Conservation (phyloP, 2,113 vertebrate genomes). For the Leptodactylus fuscus region DNA sequence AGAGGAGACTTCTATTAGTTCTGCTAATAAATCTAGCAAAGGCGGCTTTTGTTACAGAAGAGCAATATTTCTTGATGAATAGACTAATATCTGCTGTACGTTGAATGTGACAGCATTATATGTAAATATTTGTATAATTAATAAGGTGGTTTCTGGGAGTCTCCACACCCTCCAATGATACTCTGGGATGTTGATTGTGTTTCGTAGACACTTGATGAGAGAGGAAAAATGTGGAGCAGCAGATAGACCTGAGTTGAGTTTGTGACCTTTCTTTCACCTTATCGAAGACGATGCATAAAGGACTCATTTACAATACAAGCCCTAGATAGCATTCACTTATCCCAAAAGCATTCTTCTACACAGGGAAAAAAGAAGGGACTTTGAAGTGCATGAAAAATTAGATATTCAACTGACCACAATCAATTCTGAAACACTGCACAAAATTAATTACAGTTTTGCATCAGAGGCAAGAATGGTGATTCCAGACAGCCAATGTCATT, state of each 20-base stretch:
- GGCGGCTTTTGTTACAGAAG: background rate
- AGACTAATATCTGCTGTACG: slow-evolving; percentile 22
- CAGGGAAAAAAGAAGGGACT: slow-evolving; percentile 66
- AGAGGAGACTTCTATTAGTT: background rate
- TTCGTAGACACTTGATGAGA: background rate
- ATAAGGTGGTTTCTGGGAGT: background rate
- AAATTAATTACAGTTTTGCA: slow-evolving; percentile 97
- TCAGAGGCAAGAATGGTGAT: slow-evolving; percentile 83
- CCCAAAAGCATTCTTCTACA: slow-evolving; percentile 66
- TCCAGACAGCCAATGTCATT: slow-evolving; percentile 83
- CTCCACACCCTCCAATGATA: background rate
- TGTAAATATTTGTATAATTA: slow-evolving; percentile 20
- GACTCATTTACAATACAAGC: slow-evolving; percentile 69
- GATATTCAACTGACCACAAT: slow-evolving; percentile 89
- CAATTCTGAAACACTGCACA: slow-evolving; percentile 96
- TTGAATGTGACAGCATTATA: background rate
- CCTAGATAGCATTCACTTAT: slow-evolving; percentile 62
- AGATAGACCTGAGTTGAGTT: slow-evolving; percentile 67
- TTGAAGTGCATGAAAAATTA: slow-evolving; percentile 90
- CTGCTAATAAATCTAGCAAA: slow-evolving; percentile 1
- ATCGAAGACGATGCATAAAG: slow-evolving; percentile 74
- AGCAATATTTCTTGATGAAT: slow-evolving; percentile 28
- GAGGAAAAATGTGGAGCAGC: slow-evolving; percentile 61
- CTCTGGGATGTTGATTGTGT: background rate
- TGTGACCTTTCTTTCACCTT: slow-evolving; percentile 83